A percentile compares a stretch with the other conserved stretches of the same genome.
Evolutionary conservation across 2,113 vertebrate species (phyloP).

Genomic region (Anoura caudifer): DNA sequence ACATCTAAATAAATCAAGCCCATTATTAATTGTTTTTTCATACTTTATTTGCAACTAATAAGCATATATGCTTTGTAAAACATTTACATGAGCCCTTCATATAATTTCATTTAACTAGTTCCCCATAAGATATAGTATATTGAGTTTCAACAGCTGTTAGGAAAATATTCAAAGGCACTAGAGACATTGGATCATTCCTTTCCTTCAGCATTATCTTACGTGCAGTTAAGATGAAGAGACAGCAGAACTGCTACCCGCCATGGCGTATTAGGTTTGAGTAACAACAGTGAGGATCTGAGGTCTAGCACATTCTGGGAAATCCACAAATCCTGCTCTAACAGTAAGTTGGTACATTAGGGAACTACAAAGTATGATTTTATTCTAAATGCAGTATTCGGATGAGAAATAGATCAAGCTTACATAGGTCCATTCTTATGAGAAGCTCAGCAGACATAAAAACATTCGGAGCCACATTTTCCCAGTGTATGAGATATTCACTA

Average conservation of each 20-base stretch:
- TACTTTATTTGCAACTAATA: slow-evolving; percentile 15
- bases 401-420: slow-evolving; percentile 16
- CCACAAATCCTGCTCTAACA: background rate
- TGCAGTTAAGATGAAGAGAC: background rate
- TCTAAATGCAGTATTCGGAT: slow-evolving; percentile 15
- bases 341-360: background rate
- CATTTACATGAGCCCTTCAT: slow-evolving; percentile 51
- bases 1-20: background rate
- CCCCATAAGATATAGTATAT: background rate
- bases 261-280: slow-evolving; percentile 13
- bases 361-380: slow-evolving; percentile 15
- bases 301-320: slow-evolving; percentile 35
- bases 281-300: slow-evolving; percentile 6
- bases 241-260: background rate
- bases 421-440: background rate
- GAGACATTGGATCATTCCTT: background rate
- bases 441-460: background rate
- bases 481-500: background rate
- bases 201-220: background rate
- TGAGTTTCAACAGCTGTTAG: slow-evolving; percentile 26
- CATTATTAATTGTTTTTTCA: slow-evolving; percentile 53
- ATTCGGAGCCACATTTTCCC: background rate
- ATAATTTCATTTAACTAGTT: slow-evolving; percentile 46
- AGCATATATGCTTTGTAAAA: background rate
- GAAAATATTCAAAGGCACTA: background rate